Evolutionary conservation across 2,797 vertebrate genomes (phyloP).

Genomic region (Dermochelys coriacea): DNA sequence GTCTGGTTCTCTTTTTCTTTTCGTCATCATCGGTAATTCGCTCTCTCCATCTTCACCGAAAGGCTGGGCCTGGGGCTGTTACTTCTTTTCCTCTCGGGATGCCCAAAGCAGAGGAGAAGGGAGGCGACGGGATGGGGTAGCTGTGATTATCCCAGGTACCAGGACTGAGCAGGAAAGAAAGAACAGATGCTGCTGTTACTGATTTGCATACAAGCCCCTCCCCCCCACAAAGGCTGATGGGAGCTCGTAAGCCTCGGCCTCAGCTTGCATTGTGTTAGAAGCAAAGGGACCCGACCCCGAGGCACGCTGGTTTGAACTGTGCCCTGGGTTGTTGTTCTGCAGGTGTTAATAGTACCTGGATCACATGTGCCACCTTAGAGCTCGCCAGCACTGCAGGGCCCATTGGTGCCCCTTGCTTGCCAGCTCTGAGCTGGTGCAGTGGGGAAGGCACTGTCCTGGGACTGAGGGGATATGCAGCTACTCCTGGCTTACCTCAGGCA

Average conservation of each 20-base stretch:
- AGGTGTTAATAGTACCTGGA: background rate
- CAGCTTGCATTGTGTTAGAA: background rate
- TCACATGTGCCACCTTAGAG: background rate
- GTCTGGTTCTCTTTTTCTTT: background rate
- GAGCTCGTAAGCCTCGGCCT: background rate
- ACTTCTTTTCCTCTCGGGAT: slow-evolving; percentile 63
- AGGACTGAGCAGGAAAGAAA: slow-evolving; percentile 86
- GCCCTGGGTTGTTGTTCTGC: background rate
- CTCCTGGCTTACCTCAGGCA: background rate
- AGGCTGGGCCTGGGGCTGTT: slow-evolving; percentile 70
- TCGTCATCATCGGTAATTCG: slow-evolving; percentile 40
- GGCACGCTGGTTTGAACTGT: background rate
- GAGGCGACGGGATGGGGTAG: slow-evolving; percentile 67
- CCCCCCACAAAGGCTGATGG: too few relatives aligned
- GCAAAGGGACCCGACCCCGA: background rate
- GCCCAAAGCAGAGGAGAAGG: slow-evolving; percentile 73
- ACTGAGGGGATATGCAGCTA: too few relatives aligned
- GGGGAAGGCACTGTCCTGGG: background rate
- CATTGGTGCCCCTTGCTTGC: background rate
- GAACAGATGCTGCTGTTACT: background rate
- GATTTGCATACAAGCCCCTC: background rate
- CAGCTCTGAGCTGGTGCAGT: background rate
- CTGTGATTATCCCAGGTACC: slow-evolving; percentile 95
- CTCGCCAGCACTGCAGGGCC: background rate
- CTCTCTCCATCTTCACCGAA: slow-evolving; percentile 71